These are phyloP conservation scores for Platynereis dumerilii DNA, from an alignment of 2,888 invertebrate genomes.

Conservation along the genomic window DNA sequence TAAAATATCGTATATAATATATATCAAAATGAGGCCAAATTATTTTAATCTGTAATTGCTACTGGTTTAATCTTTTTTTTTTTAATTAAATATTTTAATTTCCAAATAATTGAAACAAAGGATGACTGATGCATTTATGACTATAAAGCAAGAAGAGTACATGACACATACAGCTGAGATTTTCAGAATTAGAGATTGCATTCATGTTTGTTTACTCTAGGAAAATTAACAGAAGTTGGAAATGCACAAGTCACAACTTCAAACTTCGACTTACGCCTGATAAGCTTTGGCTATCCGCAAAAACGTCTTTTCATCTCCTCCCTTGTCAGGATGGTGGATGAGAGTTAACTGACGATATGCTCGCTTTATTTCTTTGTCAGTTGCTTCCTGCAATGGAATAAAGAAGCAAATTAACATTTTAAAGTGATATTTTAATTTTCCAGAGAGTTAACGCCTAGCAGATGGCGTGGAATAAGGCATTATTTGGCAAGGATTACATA, in stretches of 20 bases:
- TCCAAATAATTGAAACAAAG: background rate
- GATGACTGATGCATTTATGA: no score
- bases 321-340: conserved; percentile 90
- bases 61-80: background rate
- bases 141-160: no score
- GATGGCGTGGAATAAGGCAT: no score
- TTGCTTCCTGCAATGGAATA: conserved; percentile 72
- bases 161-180: no score
- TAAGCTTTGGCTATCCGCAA: conserved; percentile 95
- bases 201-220: no score
- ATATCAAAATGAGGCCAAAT: background rate
- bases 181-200: background rate
- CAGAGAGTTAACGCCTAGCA: no score
- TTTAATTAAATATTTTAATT: background rate
- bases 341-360: conserved; percentile 93
- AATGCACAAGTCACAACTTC: no score
- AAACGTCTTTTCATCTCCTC: conserved; percentile 90
- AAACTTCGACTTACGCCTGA: conserved; percentile 62
- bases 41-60: background rate
- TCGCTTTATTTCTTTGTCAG: conserved; percentile 88
- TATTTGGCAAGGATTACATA: no score
- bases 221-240: no score
- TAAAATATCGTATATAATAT: no score
- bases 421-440: no score
- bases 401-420: no score